Conservation (phyloP, 1,140 invertebrate genomes). For the Popillia japonica region DNA sequence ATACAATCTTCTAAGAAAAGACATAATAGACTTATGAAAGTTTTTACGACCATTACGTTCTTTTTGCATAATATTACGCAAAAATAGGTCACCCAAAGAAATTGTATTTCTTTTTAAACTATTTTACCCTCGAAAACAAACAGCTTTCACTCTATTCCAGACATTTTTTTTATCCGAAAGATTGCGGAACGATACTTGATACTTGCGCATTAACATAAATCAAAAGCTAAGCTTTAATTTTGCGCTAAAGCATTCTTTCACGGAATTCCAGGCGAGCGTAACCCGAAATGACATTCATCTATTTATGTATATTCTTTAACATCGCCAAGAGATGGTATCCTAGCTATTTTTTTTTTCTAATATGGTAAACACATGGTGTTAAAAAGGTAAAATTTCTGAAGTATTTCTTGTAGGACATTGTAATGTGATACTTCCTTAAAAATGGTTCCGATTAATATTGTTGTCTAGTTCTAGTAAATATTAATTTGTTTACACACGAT, state of each 20-base stretch:
- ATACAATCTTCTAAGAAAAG: neutral
- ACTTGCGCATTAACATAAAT: neutral
- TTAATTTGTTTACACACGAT: neutral
- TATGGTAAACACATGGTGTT: conserved; percentile 17
- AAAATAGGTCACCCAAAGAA: neutral
- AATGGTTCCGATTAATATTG: neutral
- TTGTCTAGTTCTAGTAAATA: neutral
- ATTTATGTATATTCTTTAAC: conserved; percentile 6
- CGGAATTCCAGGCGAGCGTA: conserved; percentile 1
- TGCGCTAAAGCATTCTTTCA: conserved; percentile 31
- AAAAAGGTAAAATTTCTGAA: conserved; percentile 17
- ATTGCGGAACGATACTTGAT: neutral
- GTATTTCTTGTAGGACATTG: neutral
- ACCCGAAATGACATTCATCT: conserved; percentile 12
- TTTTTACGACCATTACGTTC: neutral
- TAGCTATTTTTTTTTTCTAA: neutral
- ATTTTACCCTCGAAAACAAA: neutral
- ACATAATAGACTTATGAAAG: neutral
- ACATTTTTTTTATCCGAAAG: neutral
- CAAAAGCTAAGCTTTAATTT: conserved; percentile 14
- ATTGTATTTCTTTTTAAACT: neutral
- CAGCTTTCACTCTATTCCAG: neutral
- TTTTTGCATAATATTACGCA: conserved; percentile 1
- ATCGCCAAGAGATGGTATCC: neutral
- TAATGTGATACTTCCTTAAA: conserved; percentile 14